Evolutionary conservation across 1,140 invertebrate genomes (phyloP), one percentile per base, ranked within the genome.

Genomic region (Goniozus legneri): DNA sequence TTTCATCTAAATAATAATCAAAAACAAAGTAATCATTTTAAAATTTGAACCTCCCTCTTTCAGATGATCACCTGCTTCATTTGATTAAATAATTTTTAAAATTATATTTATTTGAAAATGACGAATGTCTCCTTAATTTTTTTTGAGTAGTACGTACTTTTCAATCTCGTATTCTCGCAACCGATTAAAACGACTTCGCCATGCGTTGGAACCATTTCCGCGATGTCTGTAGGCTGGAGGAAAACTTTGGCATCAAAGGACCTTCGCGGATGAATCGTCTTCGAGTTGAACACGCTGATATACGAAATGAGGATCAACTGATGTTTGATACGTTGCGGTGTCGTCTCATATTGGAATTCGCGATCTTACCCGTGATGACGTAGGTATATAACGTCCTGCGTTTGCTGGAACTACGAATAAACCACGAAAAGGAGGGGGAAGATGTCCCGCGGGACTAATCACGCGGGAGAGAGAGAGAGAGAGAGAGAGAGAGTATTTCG

Each of bases 261-360:
- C 34, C 22, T 54, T 40, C 47, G 42, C n/a, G 38, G 19, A 45
- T 42, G 44, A 44, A 50, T 44, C 47, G 54, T 59, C 57, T 41
- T 60, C 55, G 36, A 10, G 14, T 8, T 40, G n/a, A 32, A 37
- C 35, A 50, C 44, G 47, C 31, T 54, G 56, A 48, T 44, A 54
- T 56, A 52, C 52, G 57, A 56, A 51, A 63, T 56, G 64, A 69
- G 60, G 55, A 64, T 58, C 60, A 57, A 65, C 62, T 63, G 64
- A 65, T 69, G 67, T 69, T 70, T 70, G 66, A 66, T 66, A 68
- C 62, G 60, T 65, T 67, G 67, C 56, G 66, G 67, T 60, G 47
- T 60, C 55, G 59, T 62, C 52, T 66, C 65, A 69, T 69, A 69
- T 69, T 69, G 65, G 54, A 67, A 68, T 69, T 64, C 64, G 35